Conservation (phyloP, 2,113 vertebrate genomes). For the Coreoperca whiteheadi region DNA sequence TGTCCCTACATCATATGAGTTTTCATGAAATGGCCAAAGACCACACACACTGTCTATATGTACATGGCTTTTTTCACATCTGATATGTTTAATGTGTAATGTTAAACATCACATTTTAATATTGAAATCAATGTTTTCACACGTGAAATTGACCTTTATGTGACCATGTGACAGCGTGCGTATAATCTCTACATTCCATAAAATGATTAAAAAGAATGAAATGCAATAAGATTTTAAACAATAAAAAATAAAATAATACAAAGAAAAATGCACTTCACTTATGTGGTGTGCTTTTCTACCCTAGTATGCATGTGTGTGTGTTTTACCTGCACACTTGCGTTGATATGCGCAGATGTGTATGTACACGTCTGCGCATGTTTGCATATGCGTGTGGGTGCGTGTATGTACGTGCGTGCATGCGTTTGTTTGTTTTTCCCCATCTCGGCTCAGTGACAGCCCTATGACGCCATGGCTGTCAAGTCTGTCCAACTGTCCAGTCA, state of each 20-base stretch:
- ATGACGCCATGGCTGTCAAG: constrained; percentile 44
- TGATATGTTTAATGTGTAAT: too few species aligned
- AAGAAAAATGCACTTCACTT: too few species aligned
- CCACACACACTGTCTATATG: background rate
- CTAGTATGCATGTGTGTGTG: background rate
- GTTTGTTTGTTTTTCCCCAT: background rate
- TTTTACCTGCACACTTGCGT: background rate
- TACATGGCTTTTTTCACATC: background rate
- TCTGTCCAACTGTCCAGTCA: constrained; percentile 59
- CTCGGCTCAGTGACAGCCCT: constrained; percentile 35
- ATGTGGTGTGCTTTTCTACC: background rate
- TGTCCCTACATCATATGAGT: too few species aligned
- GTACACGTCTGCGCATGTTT: background rate
- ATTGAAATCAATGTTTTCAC: background rate
- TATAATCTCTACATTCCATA: background rate
- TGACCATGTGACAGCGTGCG: too few species aligned
- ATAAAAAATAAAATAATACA: too few species aligned
- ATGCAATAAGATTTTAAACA: background rate
- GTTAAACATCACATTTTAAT: too few species aligned
- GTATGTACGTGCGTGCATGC: background rate
- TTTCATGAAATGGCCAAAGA: background rate
- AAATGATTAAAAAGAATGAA: background rate
- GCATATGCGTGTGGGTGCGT: background rate
- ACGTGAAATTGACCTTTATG: background rate
- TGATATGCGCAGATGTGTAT: background rate